Percentiles rank a stretch among this genome's conserved stretches.
phyloP scores from a whole-genome alignment of 2,888 invertebrate species.

The Nephrotoma appendiculata region DNA sequence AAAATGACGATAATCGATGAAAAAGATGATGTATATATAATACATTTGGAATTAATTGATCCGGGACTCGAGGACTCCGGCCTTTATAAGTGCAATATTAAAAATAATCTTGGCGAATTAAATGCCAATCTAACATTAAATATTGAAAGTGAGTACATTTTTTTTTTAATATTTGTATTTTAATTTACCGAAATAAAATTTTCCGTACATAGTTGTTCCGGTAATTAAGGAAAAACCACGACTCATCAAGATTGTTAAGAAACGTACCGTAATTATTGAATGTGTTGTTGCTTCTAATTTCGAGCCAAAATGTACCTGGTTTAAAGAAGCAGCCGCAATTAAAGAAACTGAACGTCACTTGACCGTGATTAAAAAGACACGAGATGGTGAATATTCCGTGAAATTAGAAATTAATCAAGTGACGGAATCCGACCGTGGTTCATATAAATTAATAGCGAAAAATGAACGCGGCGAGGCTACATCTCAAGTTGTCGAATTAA shows the following conservation, averaged over 20 bases:
- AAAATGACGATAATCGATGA: constrained; percentile 63
- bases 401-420: constrained; percentile 82
- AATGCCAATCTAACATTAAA: constrained; percentile 95
- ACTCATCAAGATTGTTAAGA: constrained; percentile 82
- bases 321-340: constrained; percentile 68
- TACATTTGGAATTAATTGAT: constrained; percentile 74
- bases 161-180: neutral
- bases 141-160: constrained; percentile 73
- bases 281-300: constrained; percentile 88
- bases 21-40: constrained; percentile 66
- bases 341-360: constrained; percentile 40
- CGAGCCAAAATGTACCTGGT: constrained; percentile 88
- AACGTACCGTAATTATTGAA: constrained; percentile 84
- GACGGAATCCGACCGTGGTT: constrained; percentile 66
- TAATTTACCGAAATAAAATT: constrained; percentile 2
- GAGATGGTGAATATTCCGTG: constrained; percentile 74
- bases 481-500: constrained; percentile 75
- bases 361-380: constrained; percentile 26
- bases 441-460: constrained; percentile 79
- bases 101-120: constrained; percentile 89
- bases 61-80: constrained; percentile 94
- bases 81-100: constrained; percentile 94
- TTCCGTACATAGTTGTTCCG: constrained; percentile 57
- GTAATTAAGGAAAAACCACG: constrained; percentile 87
- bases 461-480: constrained; percentile 88